phyloP scores from a whole-genome alignment of 2,113 vertebrate genomes.

The Orthonyx spaldingii region DNA sequence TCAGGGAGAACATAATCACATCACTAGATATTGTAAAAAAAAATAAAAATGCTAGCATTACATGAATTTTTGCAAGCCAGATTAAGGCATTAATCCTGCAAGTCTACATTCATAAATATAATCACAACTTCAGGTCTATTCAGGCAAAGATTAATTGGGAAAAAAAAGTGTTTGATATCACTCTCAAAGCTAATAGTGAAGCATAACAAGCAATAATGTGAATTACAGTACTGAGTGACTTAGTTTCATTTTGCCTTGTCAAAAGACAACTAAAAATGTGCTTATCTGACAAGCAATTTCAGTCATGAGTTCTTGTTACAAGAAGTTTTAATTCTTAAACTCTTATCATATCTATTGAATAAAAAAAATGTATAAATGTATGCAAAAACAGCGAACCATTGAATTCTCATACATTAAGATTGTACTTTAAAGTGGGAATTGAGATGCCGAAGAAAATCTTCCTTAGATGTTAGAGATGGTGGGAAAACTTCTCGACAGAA shows the following conservation, averaged over 20 bases:
- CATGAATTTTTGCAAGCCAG: background rate
- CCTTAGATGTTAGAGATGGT: constrained; percentile 76
- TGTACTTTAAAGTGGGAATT: constrained; percentile 90
- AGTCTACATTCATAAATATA: background rate
- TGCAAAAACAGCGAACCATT: constrained; percentile 39
- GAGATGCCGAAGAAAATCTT: constrained; percentile 90
- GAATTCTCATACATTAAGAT: constrained; percentile 74
- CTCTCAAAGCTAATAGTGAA: constrained; percentile 20
- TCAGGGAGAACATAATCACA: background rate
- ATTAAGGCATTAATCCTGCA: background rate
- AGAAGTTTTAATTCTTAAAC: constrained; percentile 41
- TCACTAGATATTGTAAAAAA: background rate
- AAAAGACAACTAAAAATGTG: constrained; percentile 35
- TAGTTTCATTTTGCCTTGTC: constrained; percentile 28
- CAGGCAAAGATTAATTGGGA: background rate
- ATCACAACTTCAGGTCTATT: background rate
- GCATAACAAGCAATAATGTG: constrained; percentile 19
- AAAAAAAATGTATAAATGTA: constrained; percentile 32
- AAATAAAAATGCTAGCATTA: background rate
- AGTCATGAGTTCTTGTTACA: constrained; percentile 24
- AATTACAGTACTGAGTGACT: constrained; percentile 39
- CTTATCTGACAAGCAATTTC: constrained; percentile 22
- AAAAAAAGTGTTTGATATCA: background rate
- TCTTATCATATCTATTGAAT: constrained; percentile 27
- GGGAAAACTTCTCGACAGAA: constrained; percentile 93